A percentile compares a stretch with the other conserved stretches of the same genome.
phyloP scores from a whole-genome alignment of 2,797 vertebrate genomes.

The Lagorchestes hirsutus region DNA sequence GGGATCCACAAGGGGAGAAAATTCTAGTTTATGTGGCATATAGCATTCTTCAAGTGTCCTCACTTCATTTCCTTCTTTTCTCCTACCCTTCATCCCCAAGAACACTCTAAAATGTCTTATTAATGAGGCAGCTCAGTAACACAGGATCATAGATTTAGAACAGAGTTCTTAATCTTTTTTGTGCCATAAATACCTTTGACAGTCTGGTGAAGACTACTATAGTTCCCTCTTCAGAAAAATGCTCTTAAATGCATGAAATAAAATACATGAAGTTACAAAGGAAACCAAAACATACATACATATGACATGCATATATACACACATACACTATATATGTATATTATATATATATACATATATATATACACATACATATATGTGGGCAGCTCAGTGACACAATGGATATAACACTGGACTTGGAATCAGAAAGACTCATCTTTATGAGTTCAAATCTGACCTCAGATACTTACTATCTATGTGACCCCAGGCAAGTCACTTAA shows the following conservation, averaged over 20 bases:
- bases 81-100: background rate
- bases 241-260: background rate
- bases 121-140: background rate
- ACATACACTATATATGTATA: too few relatives aligned
- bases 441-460: too few relatives aligned
- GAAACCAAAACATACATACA: background rate
- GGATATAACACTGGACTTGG: too few relatives aligned
- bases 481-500: too few relatives aligned
- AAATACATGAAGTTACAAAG: background rate
- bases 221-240: background rate
- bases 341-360: too few relatives aligned
- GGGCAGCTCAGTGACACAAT: too few relatives aligned
- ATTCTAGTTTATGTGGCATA: background rate
- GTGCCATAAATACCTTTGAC: background rate
- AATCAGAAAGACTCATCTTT: too few relatives aligned
- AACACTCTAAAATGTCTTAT: background rate
- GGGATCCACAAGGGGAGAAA: background rate
- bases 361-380: background rate
- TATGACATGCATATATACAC: too few relatives aligned
- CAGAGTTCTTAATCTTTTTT: background rate
- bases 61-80: background rate
- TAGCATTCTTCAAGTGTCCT: background rate
- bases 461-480: too few relatives aligned
- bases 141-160: background rate
- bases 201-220: background rate